Conservation (phyloP, 2,113 vertebrate species). For the Speoplatyrhinus poulsoni region DNA sequence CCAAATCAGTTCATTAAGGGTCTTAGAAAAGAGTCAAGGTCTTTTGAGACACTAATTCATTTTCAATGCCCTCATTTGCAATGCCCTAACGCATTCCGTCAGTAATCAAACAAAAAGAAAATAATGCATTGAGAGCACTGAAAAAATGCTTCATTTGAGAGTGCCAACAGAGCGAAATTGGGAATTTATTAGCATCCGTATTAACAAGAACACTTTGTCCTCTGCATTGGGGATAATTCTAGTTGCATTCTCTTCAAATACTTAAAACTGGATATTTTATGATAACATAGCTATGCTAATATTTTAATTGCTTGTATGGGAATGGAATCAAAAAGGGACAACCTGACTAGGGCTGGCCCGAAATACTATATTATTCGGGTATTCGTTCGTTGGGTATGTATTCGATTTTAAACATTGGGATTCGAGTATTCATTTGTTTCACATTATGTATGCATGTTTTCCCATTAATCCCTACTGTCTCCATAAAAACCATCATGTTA, state of each 20-base stretch:
- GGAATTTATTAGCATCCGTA: constrained; percentile 35
- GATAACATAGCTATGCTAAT: constrained; percentile 37
- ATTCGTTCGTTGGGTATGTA: too few relatives aligned
- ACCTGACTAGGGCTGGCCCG: neutral
- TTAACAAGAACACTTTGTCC: constrained; percentile 56
- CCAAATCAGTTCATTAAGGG: neutral
- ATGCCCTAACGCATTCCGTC: constrained; percentile 2
- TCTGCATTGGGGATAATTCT: constrained; percentile 32
- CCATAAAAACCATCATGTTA: too few relatives aligned
- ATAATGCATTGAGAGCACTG: constrained; percentile 34
- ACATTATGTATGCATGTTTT: too few relatives aligned
- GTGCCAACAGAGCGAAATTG: constrained; percentile 39
- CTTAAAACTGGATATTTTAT: constrained; percentile 33
- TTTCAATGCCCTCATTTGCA: constrained; percentile 33
- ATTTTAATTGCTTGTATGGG: constrained; percentile 31
- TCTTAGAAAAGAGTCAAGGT: constrained; percentile 14
- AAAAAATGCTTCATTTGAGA: constrained; percentile 23
- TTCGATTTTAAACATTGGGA: too few relatives aligned
- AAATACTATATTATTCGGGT: too few relatives aligned
- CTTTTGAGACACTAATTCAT: constrained; percentile 39
- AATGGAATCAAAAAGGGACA: constrained; percentile 9
- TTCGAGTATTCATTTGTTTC: too few relatives aligned
- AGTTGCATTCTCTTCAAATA: constrained; percentile 31
- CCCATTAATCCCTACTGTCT: too few relatives aligned
- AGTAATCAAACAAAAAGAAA: constrained; percentile 38